Conservation (phyloP, 2,888 invertebrate species). For the Ganaspis brasiliensis region DNA sequence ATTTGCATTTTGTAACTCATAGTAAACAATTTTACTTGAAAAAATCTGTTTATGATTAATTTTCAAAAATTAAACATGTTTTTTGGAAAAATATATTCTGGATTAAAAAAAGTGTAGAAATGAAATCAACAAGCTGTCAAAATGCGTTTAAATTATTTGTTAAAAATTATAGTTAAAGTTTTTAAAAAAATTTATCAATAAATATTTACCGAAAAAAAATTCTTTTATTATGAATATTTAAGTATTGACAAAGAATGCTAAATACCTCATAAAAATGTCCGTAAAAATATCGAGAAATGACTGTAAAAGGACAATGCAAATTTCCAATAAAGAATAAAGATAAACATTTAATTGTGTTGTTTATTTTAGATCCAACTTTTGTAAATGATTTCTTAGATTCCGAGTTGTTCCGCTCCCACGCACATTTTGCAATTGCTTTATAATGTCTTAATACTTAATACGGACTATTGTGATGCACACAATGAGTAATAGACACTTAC, state of each 20-base stretch:
- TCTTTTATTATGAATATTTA: background rate
- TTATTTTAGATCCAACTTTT: conserved; percentile 22
- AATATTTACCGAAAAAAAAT: too few species aligned
- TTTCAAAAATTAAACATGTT: too few species aligned
- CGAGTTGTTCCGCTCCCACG: conserved; percentile 34
- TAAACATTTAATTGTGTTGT: conserved; percentile 12
- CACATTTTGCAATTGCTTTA: conserved; percentile 24
- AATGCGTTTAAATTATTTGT: too few species aligned
- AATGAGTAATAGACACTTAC: conserved; percentile 35
- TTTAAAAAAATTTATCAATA: too few species aligned
- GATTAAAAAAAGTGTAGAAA: too few species aligned
- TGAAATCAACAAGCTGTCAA: too few species aligned
- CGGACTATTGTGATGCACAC: conserved; percentile 39
- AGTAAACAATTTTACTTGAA: too few species aligned
- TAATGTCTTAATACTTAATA: conserved; percentile 40
- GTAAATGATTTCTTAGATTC: conserved; percentile 29
- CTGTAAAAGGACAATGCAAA: conserved; percentile 17
- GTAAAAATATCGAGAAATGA: too few species aligned
- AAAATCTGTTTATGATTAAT: too few species aligned
- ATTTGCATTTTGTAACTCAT: too few species aligned
- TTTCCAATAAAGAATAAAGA: conserved; percentile 32
- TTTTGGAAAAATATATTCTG: too few species aligned
- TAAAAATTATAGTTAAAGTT: too few species aligned
- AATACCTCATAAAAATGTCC: background rate
- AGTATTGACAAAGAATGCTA: background rate